Base-by-base conservation (phyloP, 2,797 vertebrate genomes). In the Danio tinwini region DNA sequence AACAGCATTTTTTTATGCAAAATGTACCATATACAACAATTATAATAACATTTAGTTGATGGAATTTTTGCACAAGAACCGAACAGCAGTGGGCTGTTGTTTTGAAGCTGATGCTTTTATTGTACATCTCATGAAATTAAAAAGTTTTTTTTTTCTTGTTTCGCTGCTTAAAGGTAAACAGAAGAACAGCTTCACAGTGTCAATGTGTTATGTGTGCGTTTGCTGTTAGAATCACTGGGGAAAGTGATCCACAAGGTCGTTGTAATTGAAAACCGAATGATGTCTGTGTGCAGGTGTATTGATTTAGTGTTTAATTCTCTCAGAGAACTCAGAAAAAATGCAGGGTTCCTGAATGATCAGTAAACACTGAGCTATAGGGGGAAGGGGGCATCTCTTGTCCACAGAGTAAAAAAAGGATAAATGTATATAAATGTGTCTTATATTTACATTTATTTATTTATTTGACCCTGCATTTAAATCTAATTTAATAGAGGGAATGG, bases 51-150 rank as follows among this genome's bases (percentile, higher is more conserved):
- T 29, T 29, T 29, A 29, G 29, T 3, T 1, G 29, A 29, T 29
- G 29, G 29, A 29, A 29, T 73, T 45, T 12, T n/a, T 69, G 29
- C 16, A 69, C 56, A 70, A 55, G 45, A 70, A 63, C 58, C 40
- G 16, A 29, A n/a, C 29, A 61, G 44, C 63, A 69, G 53, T 71
- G 49, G 80, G 78, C 76, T 71, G 81, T 81, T 71, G 67, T 82
- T 75, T 72, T 77, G 67, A 76, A 81, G 74, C 68, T 4, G 0
- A 63, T 44, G 53, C 40, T 59, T 69, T 76, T 67, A 47, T 42
- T 76, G 49, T 67, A 14, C 42, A 12, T 69, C 40, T 74, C 14
- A 16, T 69, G 62, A 50, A 72, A 21, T 69, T 59, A 21, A 50
- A 50, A 53, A 17, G 40, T 14, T 1, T 29, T 29, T 29, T 29